phyloP scores from a whole-genome alignment of 2,888 invertebrate species.

The Cheilosia urbana region DNA sequence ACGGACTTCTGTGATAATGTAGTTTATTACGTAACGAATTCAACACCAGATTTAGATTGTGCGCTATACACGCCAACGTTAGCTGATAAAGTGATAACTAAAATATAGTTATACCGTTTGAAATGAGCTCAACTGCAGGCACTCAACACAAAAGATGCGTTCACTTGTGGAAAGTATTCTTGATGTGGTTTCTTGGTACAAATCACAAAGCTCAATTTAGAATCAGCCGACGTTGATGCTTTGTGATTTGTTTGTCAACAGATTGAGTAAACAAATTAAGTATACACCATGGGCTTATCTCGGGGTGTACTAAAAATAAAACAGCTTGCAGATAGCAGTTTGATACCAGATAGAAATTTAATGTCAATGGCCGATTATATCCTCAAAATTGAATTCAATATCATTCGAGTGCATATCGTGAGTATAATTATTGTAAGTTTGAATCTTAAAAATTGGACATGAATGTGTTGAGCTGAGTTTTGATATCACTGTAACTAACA shows the following conservation, averaged over 20 bases:
- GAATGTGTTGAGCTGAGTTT: too few relatives aligned
- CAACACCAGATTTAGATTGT: neutral
- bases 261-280: neutral
- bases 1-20: neutral
- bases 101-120: too few relatives aligned
- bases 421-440: too few relatives aligned
- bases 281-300: neutral
- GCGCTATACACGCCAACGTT: too few relatives aligned
- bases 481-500: too few relatives aligned
- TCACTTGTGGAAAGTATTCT: neutral
- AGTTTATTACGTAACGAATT: neutral
- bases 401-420: neutral
- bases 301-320: neutral
- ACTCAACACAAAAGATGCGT: neutral
- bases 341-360: too few relatives aligned
- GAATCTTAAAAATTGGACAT: too few relatives aligned
- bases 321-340: neutral
- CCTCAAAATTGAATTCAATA: neutral
- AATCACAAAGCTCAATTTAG: neutral
- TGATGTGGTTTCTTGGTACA: neutral
- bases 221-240: neutral
- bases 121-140: too few relatives aligned
- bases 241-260: conserved; percentile 25
- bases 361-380: conserved; percentile 1
- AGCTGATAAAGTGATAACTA: too few relatives aligned